Conservation (phyloP, 1,140 invertebrate genomes). For the Neodiprion fabricii region DNA sequence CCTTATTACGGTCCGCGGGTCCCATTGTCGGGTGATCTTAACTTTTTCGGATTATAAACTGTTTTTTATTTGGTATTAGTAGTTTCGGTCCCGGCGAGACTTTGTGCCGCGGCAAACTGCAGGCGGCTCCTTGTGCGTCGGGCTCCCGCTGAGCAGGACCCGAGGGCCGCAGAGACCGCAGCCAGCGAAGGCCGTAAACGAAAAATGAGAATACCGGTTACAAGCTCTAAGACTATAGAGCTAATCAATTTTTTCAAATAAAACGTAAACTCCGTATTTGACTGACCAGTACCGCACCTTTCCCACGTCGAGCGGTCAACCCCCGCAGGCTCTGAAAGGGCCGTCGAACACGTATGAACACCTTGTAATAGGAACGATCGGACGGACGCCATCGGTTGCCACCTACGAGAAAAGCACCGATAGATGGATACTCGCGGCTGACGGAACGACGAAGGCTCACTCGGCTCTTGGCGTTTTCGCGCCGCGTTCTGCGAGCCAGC, state of each 20-base stretch:
- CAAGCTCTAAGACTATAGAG: slow-evolving; percentile 4
- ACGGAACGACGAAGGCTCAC: background rate
- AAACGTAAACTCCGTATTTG: background rate
- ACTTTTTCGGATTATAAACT: slow-evolving; percentile 58
- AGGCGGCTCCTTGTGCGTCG: slow-evolving; percentile 4
- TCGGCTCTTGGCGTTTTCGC: background rate
- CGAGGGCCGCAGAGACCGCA: background rate
- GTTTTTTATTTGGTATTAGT: slow-evolving; percentile 50
- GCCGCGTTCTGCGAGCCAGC: background rate
- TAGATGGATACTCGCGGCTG: background rate
- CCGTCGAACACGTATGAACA: background rate
- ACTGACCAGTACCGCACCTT: background rate
- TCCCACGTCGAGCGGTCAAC: background rate
- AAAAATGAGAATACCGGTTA: slow-evolving; percentile 1
- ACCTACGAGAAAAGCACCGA: background rate
- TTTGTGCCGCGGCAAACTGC: slow-evolving; percentile 1
- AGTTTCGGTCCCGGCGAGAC: slow-evolving; percentile 25
- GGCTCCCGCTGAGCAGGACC: slow-evolving; percentile 3
- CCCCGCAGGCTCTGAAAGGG: background rate
- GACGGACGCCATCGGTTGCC: background rate
- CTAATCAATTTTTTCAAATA: slow-evolving; percentile 2
- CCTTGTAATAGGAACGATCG: background rate
- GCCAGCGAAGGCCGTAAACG: background rate
- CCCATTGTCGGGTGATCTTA: slow-evolving; percentile 53
- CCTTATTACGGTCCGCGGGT: slow-evolving; percentile 54